Evolutionary conservation across 1,140 invertebrate species (phyloP).

Genomic region (Mycetomoellerius zeteki): DNA sequence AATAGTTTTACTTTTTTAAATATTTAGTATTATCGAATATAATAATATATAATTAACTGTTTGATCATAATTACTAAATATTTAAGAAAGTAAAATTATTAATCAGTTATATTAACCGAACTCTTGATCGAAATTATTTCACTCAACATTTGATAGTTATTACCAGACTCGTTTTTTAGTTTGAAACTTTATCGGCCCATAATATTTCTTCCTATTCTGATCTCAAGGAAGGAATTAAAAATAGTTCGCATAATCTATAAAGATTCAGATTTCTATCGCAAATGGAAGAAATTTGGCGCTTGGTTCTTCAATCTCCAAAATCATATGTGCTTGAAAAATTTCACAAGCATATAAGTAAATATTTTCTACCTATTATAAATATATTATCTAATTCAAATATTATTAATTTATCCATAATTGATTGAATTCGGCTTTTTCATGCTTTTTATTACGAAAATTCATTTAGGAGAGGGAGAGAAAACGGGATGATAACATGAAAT

Average conservation of each 20-base stretch:
- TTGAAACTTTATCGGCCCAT: not conserved
- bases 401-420: not conserved
- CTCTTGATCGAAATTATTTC: too few relatives aligned
- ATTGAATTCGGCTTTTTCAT: not conserved
- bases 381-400: not conserved
- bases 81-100: too few relatives aligned
- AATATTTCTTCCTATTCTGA: not conserved
- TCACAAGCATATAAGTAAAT: not conserved
- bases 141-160: too few relatives aligned
- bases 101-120: too few relatives aligned
- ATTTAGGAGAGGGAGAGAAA: not conserved
- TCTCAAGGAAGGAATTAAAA: not conserved
- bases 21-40: too few relatives aligned
- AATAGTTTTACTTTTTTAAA: too few relatives aligned
- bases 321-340: not conserved
- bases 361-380: not conserved
- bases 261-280: too few relatives aligned
- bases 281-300: not conserved
- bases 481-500: constrained; percentile 33
- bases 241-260: not conserved
- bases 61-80: too few relatives aligned
- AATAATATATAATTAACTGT: too few relatives aligned
- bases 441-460: not conserved
- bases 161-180: too few relatives aligned
- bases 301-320: not conserved